Percentiles rank a stretch among this genome's conserved stretches.
Conservation (phyloP, 2,797 vertebrate species). For the Schizopygopsis malacanthus region DNA sequence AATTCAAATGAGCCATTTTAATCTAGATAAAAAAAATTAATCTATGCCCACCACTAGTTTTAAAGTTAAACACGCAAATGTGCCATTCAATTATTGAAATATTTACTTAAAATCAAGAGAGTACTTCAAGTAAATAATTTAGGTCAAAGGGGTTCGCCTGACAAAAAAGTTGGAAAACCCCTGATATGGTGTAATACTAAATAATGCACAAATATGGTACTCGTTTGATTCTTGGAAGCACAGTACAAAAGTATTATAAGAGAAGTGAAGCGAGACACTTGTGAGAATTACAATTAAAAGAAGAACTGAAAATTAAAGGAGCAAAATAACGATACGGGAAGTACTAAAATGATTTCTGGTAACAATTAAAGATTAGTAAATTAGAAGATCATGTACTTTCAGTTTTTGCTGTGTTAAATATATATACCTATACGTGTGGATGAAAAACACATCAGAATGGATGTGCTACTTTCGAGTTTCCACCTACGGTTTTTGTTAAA, state of each 20-base stretch:
- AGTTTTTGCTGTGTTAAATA: background rate
- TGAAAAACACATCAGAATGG: background rate
- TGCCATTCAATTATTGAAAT: too few species aligned
- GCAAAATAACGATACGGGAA: constrained; percentile 24
- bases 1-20: too few species aligned
- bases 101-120: too few species aligned
- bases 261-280: constrained; percentile 11
- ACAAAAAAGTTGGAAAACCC: too few species aligned
- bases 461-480: background rate
- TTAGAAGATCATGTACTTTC: constrained; percentile 47
- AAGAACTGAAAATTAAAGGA: constrained; percentile 36
- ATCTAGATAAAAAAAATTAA: too few species aligned
- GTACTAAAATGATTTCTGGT: constrained; percentile 14
- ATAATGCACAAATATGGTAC: background rate
- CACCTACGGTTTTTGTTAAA: background rate
- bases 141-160: too few species aligned
- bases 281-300: constrained; percentile 13
- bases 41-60: too few species aligned
- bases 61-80: too few species aligned
- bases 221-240: background rate
- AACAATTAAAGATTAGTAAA: constrained; percentile 64
- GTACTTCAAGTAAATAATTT: too few species aligned
- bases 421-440: background rate
- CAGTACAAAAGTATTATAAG: background rate
- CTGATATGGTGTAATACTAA: background rate